phyloP scores from a whole-genome alignment of 2,797 vertebrate genomes.

The Muscicapa striata region DNA sequence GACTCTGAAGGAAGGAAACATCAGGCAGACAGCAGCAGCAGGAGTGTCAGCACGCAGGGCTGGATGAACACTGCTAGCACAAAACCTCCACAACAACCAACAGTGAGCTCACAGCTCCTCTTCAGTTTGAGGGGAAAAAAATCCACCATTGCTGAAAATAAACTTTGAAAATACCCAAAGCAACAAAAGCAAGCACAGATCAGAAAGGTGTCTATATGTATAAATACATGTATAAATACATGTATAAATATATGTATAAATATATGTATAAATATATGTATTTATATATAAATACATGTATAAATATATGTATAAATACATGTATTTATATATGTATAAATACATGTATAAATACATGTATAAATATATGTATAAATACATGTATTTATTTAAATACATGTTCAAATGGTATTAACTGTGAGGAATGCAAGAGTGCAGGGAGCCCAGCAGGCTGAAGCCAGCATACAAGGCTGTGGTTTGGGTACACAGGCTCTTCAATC shows the following conservation, averaged over 20 bases:
- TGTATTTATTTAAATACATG: too few species aligned
- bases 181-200: neutral
- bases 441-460: neutral
- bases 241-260: too few species aligned
- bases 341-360: too few species aligned
- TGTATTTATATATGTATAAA: too few species aligned
- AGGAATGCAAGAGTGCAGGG: neutral
- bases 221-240: too few species aligned
- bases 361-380: too few species aligned
- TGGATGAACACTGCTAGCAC: neutral
- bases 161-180: neutral
- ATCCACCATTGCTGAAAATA: neutral
- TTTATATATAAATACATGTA: too few species aligned
- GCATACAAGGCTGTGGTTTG: accelerated
- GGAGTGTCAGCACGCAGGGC: neutral
- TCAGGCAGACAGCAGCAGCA: constrained; percentile 8
- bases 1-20: constrained; percentile 57
- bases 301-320: too few species aligned
- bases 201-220: neutral
- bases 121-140: accelerated
- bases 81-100: neutral
- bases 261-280: too few species aligned
- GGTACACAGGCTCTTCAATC: neutral
- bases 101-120: neutral
- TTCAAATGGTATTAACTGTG: neutral